Base-by-base conservation (phyloP, 2,113 vertebrate genomes). In the Anguilla rostrata region DNA sequence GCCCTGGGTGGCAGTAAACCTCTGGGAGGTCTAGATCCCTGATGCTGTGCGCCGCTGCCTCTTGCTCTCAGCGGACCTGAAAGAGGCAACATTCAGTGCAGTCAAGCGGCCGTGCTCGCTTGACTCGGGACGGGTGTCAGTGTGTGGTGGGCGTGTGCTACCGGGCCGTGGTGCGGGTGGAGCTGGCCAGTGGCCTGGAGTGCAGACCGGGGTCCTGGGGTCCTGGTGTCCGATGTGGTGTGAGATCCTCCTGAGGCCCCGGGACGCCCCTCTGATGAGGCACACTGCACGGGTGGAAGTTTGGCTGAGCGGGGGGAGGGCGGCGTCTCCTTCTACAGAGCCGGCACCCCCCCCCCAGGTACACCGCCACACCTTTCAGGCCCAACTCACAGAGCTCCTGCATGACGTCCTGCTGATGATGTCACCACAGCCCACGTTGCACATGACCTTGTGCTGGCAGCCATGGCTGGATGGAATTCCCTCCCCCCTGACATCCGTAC, bases 321-420 rank as follows among this genome's bases (percentile, higher is more conserved):
- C 63, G 89, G 88, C 39, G 91, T 97, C 46, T 94, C 94, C 75
- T 97, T 97, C 92, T 96, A 95, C 0, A 92, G 95, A 0, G 7
- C 97, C 9, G 94, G 94, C 78, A 89, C 43, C 93, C 0, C 43
- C 93, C 0, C 75, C 84, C 0, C 91, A 96, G 92, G 95, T 91
- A 1, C 95, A 94, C 41, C 79, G 97, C 20, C 94, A 96, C 81
- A 95, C 91, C 4, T 96, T 94, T 85, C 93, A 95, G 3, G 93
- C 92, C 78, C 91, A 89, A 29, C 95, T 97, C 87, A 91, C 89
- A 0, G 94, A 97, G 87, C 94, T 94, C 0, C 93, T 97, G 46
- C 95, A 95, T 75, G 87, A 95, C 0, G 94, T 94, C 15, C 96
- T 97, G 84, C 96, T 96, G 93, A 95, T 96, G 94, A 92, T 96